Evolutionary conservation across 2,888 invertebrate species (phyloP), one percentile per base, ranked within the genome.

Genomic region (Bombylius major): DNA sequence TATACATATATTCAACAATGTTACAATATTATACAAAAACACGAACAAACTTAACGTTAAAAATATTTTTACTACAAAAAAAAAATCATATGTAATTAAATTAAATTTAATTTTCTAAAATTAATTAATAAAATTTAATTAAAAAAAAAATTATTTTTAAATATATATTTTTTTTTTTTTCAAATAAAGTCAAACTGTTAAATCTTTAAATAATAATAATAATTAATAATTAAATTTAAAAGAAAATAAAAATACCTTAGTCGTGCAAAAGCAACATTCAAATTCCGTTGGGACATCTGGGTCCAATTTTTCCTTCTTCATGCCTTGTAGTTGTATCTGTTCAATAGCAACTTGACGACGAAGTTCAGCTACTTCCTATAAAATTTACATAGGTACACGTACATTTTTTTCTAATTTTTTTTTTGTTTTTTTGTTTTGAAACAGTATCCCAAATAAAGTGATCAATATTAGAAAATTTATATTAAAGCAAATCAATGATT

Each of bases 181-280:
- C n/a, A n/a, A n/a, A n/a, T 23, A 3, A 23, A 23, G 23, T 23
- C 23, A 23, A 23, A 23, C 3, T 23, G 23, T 23, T 23, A 23
- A 23, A 23, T 23, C 23, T 23, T 23, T 2, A 23, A n/a, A n/a
- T n/a, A n/a, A 39, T 4, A 44, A 44, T 13, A 44, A 44, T 45
- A 33, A 53, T 36, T 53, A 34, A 11, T 12, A 14, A 31, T 13
- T 6, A 33, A 52, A 52, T 36, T 39, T 44, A 42, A 52, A 46
- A 46, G 42, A 46, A 51, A 32, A 50, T 32, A 31, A 42, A 57
- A 58, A 59, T 60, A 91, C 91, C 90, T 91, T 91, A 76, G 89
- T 86, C 78, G 89, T 89, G 85, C 91, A 92, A 87, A 90, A 92
- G 85, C 91, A 92, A 87, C 92, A 92, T 83, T 92, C 92, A 84